Evolutionary conservation across 2,797 vertebrate species (phyloP), one percentile per base, ranked within the genome.

Genomic region (Urophycis tenuis): DNA sequence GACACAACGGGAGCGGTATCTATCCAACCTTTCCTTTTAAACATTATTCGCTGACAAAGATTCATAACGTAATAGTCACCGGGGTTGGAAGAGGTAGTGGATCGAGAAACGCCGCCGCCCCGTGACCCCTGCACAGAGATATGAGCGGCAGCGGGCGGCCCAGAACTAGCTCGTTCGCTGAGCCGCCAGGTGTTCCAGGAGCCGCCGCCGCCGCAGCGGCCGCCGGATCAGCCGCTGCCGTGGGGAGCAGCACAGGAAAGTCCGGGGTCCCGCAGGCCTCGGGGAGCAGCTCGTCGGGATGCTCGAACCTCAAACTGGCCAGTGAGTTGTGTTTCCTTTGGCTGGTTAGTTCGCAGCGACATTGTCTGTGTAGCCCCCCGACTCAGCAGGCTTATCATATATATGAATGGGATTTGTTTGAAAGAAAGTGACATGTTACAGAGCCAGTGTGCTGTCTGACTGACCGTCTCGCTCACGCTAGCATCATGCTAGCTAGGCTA

Each of bases 101-200:
- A 81, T 77, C 80, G 19, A 53, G 83, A 79, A 86, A 90, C 83
- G 85, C 90, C 81, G 79, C 83, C 74, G 78, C 88, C 85, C 82
- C 79, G 53, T 60, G 53, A 87, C 87, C 89, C 89, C 91, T 91
- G 90, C 89, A 92, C 90, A 90, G 86, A 91, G 93, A 92, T 91
- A 94, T 94, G 93, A 94, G 93, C 93, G 92, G 94, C 94, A 94
- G 95, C 92, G 95, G 95, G 94, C 95, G 95, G 94, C 90, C 95
- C 91, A 95, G 95, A 92, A 94, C 95, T 87, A 95, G 95, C 93
- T 96, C 95, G 87, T 96, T 96, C 90, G 95, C 95, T 87, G 95
- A 96, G 92, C 95, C 94, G 87, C 94, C 93, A 84, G 93, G 95
- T 90, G 94, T 93, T 86, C 92, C 94, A 88, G 94, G 95, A 88